Evolutionary conservation across 1,140 invertebrate species (phyloP).

Genomic region (Brachionus angularis): DNA sequence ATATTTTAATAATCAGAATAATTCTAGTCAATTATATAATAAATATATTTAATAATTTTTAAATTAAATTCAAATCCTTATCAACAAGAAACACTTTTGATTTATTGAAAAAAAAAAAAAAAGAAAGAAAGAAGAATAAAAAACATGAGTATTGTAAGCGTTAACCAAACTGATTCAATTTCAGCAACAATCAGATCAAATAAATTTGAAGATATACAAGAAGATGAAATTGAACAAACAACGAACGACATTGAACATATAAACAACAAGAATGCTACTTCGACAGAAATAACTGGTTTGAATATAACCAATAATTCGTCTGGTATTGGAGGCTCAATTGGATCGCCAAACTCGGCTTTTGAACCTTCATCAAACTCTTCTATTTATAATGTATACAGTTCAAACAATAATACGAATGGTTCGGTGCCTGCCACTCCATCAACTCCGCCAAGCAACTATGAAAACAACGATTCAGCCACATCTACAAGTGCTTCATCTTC

Average conservation of each 20-base stretch:
- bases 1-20: no score
- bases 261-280: not conserved
- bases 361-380: not conserved
- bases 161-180: no score
- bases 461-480: not conserved
- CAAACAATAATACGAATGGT: not conserved
- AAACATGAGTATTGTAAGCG: no score
- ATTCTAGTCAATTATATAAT: no score
- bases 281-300: not conserved
- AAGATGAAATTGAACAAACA: slow-evolving; percentile 2
- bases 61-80: no score
- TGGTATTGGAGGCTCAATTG: slow-evolving; percentile 16
- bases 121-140: no score
- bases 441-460: not conserved
- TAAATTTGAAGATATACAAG: not conserved
- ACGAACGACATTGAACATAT: not conserved
- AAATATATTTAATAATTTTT: no score
- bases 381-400: slow-evolving; percentile 1
- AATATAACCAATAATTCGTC: slow-evolving; percentile 3
- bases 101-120: no score
- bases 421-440: not conserved
- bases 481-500: no score
- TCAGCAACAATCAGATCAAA: no score
- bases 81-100: no score
- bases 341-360: slow-evolving; percentile 25